A percentile compares a stretch with the other conserved stretches of the same genome.
Evolutionary conservation across 2,113 vertebrate species (phyloP).

Genomic region (Dolichotis patagonum): DNA sequence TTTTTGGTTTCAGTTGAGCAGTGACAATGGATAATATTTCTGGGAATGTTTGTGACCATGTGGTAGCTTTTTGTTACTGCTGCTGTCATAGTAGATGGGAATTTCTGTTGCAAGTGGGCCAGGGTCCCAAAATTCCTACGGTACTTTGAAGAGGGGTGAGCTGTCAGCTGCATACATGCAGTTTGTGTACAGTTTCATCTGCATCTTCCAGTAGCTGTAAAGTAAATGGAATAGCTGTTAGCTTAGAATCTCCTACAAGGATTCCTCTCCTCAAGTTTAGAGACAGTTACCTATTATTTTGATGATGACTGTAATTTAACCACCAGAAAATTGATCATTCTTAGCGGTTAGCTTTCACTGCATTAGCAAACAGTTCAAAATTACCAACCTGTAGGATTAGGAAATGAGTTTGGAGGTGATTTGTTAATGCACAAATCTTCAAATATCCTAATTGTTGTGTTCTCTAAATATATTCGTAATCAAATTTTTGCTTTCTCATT

Average conservation of each 20-base stretch:
- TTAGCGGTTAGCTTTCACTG: background rate
- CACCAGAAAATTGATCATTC: background rate
- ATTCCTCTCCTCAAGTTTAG: constrained; percentile 33
- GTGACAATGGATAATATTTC: background rate
- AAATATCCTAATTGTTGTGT: background rate
- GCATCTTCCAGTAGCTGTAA: background rate
- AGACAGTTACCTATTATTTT: constrained; percentile 28
- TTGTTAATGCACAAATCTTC: background rate
- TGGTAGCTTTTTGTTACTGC: background rate
- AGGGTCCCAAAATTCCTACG: background rate
- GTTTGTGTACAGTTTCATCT: background rate
- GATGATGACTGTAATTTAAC: background rate
- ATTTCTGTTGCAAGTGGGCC: background rate
- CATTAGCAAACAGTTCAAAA: background rate
- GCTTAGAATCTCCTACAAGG: background rate
- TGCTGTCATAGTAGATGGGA: background rate
- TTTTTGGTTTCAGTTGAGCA: background rate
- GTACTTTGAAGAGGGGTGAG: constrained; percentile 2
- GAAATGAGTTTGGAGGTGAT: background rate
- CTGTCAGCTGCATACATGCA: background rate
- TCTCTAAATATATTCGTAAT: background rate
- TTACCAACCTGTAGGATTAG: background rate
- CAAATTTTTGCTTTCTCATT: background rate
- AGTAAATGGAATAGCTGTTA: background rate
- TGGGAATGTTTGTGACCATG: background rate